phyloP scores from a whole-genome alignment of 2,797 vertebrate species.

The Thaleichthys pacificus region DNA sequence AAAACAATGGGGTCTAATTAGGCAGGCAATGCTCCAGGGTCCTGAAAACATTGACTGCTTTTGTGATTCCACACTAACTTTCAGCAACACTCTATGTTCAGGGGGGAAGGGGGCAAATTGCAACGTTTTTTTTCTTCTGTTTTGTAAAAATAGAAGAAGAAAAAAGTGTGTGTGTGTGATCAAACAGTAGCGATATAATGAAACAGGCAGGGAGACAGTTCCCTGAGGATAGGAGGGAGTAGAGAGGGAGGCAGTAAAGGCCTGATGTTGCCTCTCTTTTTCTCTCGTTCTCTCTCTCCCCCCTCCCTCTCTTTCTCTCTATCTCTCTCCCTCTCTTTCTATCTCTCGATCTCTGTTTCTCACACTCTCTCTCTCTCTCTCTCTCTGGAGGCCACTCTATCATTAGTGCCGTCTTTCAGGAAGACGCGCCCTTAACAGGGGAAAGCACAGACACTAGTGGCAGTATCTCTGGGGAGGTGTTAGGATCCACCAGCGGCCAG shows the following conservation, averaged over 20 bases:
- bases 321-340: conserved; percentile 32
- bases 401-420: conserved; percentile 65
- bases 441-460: conserved; percentile 48
- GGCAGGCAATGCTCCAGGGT: conserved; percentile 69
- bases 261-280: conserved; percentile 32
- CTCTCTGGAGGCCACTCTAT: conserved; percentile 51
- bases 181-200: conserved; percentile 46
- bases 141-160: conserved; percentile 24
- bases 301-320: conserved; percentile 44
- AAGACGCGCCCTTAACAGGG: conserved; percentile 62
- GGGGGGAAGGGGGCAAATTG: conserved; percentile 39
- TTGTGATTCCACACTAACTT: conserved; percentile 67
- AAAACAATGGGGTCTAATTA: conserved; percentile 77
- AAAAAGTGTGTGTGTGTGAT: conserved; percentile 36
- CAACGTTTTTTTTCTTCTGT: conserved; percentile 35
- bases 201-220: conserved; percentile 29
- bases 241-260: conserved; percentile 12
- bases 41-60: conserved; percentile 67
- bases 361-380: conserved; percentile 40
- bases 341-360: conserved; percentile 38
- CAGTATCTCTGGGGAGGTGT: conserved; percentile 58
- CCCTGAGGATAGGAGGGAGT: conserved; percentile 52
- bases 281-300: conserved; percentile 52
- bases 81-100: conserved; percentile 54
- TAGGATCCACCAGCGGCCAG: conserved; percentile 58